Conservation (phyloP, 2,888 invertebrate genomes). For the Patella caerulea region DNA sequence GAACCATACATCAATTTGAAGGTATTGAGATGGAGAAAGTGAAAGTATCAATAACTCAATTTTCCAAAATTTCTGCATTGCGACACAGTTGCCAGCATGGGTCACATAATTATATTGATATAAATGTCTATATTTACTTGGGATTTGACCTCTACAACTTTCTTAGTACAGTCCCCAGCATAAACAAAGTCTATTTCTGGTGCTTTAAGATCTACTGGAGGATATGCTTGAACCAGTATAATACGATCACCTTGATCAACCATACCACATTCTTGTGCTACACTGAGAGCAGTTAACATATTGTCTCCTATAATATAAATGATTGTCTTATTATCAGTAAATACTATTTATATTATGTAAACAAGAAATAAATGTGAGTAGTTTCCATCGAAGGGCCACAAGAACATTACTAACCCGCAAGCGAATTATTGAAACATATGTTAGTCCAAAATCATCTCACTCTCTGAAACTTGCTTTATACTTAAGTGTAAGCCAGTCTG, state of each 20-base stretch:
- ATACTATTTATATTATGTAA: slow-evolving; percentile 78
- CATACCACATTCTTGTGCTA: slow-evolving; percentile 86
- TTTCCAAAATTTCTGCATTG: too few species aligned
- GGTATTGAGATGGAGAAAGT: too few species aligned
- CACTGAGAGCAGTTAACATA: slow-evolving; percentile 91
- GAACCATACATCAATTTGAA: too few species aligned
- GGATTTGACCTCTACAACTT: slow-evolving; percentile 47
- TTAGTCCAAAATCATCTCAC: too few species aligned
- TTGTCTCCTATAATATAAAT: slow-evolving; percentile 73
- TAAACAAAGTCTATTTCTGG: slow-evolving; percentile 56
- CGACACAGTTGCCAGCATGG: too few species aligned
- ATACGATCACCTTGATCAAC: slow-evolving; percentile 77
- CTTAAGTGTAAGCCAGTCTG: too few species aligned
- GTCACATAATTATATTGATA: too few species aligned
- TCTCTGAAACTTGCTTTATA: too few species aligned
- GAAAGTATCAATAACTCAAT: too few species aligned
- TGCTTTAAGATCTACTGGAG: slow-evolving; percentile 32
- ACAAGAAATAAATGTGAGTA: background rate
- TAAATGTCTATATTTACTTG: background rate
- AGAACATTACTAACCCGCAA: background rate
- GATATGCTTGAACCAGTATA: slow-evolving; percentile 73
- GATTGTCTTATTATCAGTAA: slow-evolving; percentile 76
- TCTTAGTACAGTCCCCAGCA: slow-evolving; percentile 49
- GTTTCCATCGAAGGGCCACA: background rate
- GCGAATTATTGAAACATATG: too few species aligned